Evolutionary conservation across 1,140 invertebrate species (phyloP), one percentile per base, ranked within the genome.

Genomic region (Radopholus similis): DNA sequence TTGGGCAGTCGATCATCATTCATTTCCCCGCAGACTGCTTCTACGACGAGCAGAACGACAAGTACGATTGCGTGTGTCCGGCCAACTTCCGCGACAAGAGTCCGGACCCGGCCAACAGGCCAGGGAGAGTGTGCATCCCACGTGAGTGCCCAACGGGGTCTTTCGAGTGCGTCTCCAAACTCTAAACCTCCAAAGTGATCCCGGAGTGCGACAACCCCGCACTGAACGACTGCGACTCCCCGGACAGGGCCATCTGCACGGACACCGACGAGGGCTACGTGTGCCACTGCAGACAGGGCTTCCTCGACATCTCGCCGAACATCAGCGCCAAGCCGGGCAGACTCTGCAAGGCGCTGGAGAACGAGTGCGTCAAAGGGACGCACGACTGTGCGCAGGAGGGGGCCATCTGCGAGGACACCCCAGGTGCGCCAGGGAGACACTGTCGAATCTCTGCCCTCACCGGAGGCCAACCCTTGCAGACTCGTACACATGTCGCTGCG

Each of bases 181-280:
- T 71, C 70, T 26, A 21, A 30, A 3, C 23, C 38, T 4, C 62
- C 55, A 71, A 34, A 70, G 75, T 81, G 13, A 81, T 82, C 55
- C 81, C 80, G 9, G 80, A 82, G 44, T 82, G 80, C 44, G 78
- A 81, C 53, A 81, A 81, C 35, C 79, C 79, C 32, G 68, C 75
- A 9, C 73, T 81, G 28, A 81, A 81, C 60, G 81, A 81, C 57
- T 81, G 79, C 51, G 79, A 81, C 54, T 75, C 80, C 0, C 78
- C 78, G 4, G 79, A 81, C 62, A 53, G 77, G 35, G 71, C 81
- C 0, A 70, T 81, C 58, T 81, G 79, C 49, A 82, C 77, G 4
- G 79, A 81, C 44, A 81, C 73, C 9, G 79, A 81, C 64, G 79
- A 81, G 23, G 79, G 81, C 9, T 81, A 81, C 54, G 44, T 70